Base-by-base conservation (phyloP, 1,140 invertebrate species). In the Formica exsecta region DNA sequence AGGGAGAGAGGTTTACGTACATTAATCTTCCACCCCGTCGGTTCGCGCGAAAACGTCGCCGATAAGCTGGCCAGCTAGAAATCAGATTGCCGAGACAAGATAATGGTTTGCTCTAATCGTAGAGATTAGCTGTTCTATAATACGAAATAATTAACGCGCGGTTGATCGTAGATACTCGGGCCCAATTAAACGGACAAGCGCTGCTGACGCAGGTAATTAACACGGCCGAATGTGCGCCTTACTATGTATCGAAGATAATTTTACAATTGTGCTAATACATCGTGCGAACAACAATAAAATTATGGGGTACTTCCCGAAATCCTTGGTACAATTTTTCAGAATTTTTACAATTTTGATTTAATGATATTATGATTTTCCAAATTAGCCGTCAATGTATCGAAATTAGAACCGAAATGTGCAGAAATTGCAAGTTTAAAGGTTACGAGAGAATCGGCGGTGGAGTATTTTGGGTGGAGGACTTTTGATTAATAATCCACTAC, bases 131-230 rank as follows among this genome's bases (percentile, higher is more conserved):
- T 61, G 80, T 66, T 89, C 36, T 22, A 22, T 64, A 86, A 87
- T 90, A 87, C 57, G 88, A 90, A 90, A 90, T 90, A 90, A 90
- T 90, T 90, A 90, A 89, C 48, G 75, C 48, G 75, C 59, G 48
- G 16, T 19, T 65, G 70, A 90, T 90, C 81, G 86, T 7, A 29
- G 71, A 51, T 57, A 44, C 25, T 81, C 75, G 51, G 32, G 29
- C 29, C 44, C 32, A 41, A 86, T 64, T 84, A 70, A 89, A 89
- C 80, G 85, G 88, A 80, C 77, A 59, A 68, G 77, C 73, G 61
- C 41, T 64, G 89, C 89, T 90, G 88, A 90, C 85, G 87, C 87
- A 64, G 68, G 68, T 48, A 76, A 57, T 85, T 86, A 68, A 54
- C 13, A 29, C n/a, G 36, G 7, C 22, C 76, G 71, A 86, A 89